phyloP scores from a whole-genome alignment of 1,140 invertebrate species.

The Camponotus pennsylvanicus region DNA sequence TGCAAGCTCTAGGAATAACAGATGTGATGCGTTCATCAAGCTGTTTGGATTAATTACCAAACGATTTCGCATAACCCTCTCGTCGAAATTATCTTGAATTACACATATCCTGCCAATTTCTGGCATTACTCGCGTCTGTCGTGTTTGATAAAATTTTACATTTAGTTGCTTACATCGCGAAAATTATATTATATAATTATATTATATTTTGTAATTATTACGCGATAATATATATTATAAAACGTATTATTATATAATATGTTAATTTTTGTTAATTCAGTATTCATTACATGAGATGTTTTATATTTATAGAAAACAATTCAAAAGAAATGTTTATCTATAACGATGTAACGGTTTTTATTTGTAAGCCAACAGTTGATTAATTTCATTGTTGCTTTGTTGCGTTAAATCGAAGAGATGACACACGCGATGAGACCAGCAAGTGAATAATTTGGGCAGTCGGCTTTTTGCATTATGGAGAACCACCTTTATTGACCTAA shows the following conservation, averaged over 20 bases:
- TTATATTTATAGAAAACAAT: not conserved
- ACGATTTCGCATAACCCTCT: not conserved
- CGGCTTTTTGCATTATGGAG: slow-evolving; percentile 22
- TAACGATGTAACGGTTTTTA: slow-evolving; percentile 2
- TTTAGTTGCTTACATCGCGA: not conserved
- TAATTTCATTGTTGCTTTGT: not conserved
- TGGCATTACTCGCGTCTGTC: not conserved
- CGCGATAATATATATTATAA: no score
- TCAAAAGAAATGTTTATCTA: not conserved
- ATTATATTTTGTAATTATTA: no score
- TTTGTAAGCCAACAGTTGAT: not conserved
- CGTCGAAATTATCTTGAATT: not conserved
- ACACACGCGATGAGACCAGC: not conserved
- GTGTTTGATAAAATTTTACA: slow-evolving; percentile 19
- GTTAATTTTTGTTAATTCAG: not conserved
- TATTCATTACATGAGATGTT: not conserved
- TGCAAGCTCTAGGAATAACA: not conserved
- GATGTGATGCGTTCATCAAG: not conserved
- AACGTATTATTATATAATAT: not conserved
- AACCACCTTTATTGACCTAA: not conserved
- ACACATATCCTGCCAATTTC: not conserved
- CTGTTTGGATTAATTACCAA: slow-evolving; percentile 3
- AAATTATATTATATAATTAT: not conserved
- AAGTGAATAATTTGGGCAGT: slow-evolving; percentile 13
- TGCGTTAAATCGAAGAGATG: not conserved